These are phyloP conservation scores for Drosophila meridionalis DNA, from an alignment of 2,888 invertebrate species.

Conservation along the genomic window DNA sequence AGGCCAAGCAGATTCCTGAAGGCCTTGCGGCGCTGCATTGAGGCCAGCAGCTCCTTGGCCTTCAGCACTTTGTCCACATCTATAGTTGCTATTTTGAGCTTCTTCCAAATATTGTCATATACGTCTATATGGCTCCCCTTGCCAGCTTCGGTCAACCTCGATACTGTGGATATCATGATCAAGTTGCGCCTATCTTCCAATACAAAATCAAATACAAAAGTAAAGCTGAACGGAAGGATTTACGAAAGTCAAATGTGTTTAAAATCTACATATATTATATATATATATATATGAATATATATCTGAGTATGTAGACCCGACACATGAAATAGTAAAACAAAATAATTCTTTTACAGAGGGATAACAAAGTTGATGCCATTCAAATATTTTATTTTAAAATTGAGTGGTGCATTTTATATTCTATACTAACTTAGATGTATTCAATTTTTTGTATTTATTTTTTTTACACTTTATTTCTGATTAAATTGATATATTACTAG, in stretches of 20 bases:
- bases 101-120: conserved; percentile 55
- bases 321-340: conserved; percentile 12
- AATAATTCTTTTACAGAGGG: not conserved
- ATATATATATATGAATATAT: not conserved
- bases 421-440: too few relatives aligned
- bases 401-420: too few relatives aligned
- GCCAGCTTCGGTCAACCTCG: too few relatives aligned
- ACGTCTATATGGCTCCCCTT: conserved; percentile 25
- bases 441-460: too few relatives aligned
- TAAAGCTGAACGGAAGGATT: not conserved
- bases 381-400: not conserved
- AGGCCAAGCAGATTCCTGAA: conserved; percentile 57
- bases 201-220: conserved; percentile 8
- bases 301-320: not conserved
- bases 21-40: conserved; percentile 62
- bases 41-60: conserved; percentile 66
- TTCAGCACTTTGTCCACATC: conserved; percentile 67
- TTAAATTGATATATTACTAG: too few relatives aligned
- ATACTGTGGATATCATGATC: not conserved
- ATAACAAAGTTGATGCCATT: not conserved
- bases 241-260: not conserved
- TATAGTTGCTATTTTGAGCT: conserved; percentile 61
- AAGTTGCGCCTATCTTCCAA: not conserved
- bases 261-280: too few relatives aligned
- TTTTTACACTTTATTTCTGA: too few relatives aligned